A percentile compares a stretch with the other conserved stretches of the same genome.
Conservation (phyloP, 2,888 invertebrate species). For the Loripinus fragilis region DNA sequence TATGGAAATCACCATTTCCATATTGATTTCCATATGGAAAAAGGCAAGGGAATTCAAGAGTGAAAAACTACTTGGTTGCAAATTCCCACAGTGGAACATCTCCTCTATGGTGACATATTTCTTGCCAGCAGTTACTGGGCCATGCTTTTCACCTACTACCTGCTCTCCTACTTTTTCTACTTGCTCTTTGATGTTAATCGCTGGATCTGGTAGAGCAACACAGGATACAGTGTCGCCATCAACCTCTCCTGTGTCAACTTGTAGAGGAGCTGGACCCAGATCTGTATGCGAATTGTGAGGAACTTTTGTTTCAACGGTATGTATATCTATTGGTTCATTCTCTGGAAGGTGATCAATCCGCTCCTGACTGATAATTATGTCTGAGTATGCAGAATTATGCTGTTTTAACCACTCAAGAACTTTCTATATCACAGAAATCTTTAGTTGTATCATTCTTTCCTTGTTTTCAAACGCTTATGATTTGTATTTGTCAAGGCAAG, state of each 20-base stretch:
- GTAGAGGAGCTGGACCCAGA: constrained; percentile 35
- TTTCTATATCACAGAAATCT: no score
- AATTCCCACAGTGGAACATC: constrained; percentile 51
- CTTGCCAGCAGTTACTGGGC: not conserved
- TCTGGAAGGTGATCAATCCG: no score
- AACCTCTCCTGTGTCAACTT: constrained; percentile 32
- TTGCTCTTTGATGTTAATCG: constrained; percentile 10
- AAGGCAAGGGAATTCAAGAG: constrained; percentile 25
- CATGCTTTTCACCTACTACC: constrained; percentile 6
- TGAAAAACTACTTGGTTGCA: constrained; percentile 40
- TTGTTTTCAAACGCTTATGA: no score
- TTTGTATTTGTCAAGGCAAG: no score
- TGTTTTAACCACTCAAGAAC: no score
- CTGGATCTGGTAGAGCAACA: constrained; percentile 29
- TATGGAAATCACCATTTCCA: no score
- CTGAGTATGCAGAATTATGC: no score
- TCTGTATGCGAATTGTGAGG: constrained; percentile 17
- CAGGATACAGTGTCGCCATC: constrained; percentile 28
- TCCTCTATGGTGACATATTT: constrained; percentile 26
- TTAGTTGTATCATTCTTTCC: no score
- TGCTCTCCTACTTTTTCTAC: constrained; percentile 4
- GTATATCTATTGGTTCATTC: no score
- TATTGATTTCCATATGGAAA: no score
- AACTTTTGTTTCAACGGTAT: constrained; percentile 5
- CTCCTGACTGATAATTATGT: no score